Evolutionary conservation across 2,888 invertebrate genomes (phyloP).

Genomic region (Tenthredo notha): DNA sequence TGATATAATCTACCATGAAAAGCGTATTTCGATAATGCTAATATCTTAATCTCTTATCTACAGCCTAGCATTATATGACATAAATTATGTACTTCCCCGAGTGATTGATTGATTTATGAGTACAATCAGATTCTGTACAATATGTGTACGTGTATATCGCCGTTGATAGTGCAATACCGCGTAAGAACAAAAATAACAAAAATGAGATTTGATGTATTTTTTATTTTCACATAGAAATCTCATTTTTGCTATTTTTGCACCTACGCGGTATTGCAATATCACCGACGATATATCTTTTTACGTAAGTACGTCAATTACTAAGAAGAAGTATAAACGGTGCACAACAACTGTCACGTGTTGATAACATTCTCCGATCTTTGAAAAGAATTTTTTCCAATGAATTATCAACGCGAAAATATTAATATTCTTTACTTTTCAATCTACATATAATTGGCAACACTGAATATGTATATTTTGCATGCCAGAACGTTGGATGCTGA

Average conservation of each 20-base stretch:
- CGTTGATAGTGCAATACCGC: no score
- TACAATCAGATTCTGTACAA: background rate
- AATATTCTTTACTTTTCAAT: background rate
- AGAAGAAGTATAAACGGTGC: background rate
- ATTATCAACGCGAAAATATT: background rate
- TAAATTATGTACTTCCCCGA: background rate
- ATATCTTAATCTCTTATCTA: conserved; percentile 7
- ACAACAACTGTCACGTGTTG: background rate
- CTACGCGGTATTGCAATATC: no score
- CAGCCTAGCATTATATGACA: background rate
- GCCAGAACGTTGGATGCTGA: no score
- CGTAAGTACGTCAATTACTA: background rate
- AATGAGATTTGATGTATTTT: no score
- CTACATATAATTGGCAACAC: no score
- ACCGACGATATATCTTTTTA: no score
- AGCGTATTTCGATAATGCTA: background rate
- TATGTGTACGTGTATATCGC: background rate
- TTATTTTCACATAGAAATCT: no score
- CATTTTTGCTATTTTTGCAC: no score
- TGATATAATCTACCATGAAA: background rate
- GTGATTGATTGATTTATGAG: background rate
- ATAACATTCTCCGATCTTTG: background rate
- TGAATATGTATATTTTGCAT: no score
- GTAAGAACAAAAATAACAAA: no score
- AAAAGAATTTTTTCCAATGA: background rate